Evolutionary conservation across 92 coral and sea anemone genomes (phyloP), one percentile per base, ranked within the genome.

Genomic region (Epizoanthus illoricatus): DNA sequence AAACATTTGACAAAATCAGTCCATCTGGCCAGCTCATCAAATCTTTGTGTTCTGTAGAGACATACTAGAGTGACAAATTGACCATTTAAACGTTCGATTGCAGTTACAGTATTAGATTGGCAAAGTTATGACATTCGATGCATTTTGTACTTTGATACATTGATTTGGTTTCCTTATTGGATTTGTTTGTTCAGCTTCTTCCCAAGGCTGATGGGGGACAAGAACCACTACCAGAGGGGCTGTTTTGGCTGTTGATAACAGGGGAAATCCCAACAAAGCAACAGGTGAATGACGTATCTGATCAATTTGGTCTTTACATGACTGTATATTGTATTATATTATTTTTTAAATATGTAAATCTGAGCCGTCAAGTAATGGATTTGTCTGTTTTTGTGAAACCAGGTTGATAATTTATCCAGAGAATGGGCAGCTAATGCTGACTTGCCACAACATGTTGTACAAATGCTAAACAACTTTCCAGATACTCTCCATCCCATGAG

Each of bases 371-470:
- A 17, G 5, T 60, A 1, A 4, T 15, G n/a, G 43, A 17, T 3
- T 43, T 49, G 10, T 41, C 54, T 84, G 69, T 67, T 76, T 28
- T 16, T 62, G 36, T 70, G 39, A 8, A 70, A 65, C 4, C 69
- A 97, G 99, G 99, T 91, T 87, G 95, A 88, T 43, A 91, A 88
- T 69, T 74, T 97, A 80, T 91, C 99, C 20, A 88, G 85, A 39
- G 98, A 93, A 47, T 97, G 98, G 99, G 99, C 98, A 56, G 91
- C 98, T 9, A 93, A 92, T 61, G 99, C 99, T 24, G 99, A 91
- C 74, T 86, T 93, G 74, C 98, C 98, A 0, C 98, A 91, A 58
- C 99, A 97, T 85, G 99, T 97, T 49, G 99, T 97, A 6, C 99
- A 97, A 75, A 89, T 97, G 92, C 84, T 97, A 87, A 97, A 96